phyloP scores from a whole-genome alignment of 2,113 vertebrate genomes.

The Plotosus lineatus region DNA sequence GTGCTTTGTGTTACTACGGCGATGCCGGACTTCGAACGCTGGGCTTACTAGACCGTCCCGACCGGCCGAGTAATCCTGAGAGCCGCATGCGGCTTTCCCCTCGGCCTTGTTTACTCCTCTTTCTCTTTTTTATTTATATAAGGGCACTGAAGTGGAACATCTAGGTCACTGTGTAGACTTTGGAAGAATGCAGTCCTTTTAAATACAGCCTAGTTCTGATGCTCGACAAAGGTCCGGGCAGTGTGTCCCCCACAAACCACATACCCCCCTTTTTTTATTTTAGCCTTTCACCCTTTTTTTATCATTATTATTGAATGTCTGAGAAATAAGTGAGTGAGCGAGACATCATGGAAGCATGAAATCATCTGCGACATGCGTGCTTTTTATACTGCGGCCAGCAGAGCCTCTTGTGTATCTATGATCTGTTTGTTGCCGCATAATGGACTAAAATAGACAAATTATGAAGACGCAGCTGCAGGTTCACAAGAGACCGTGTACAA shows the following conservation, averaged over 20 bases:
- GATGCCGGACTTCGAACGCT: slow-evolving; percentile 32
- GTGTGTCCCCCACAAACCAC: too few relatives aligned
- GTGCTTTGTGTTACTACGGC: background rate
- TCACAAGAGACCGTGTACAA: background rate
- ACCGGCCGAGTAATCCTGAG: slow-evolving; percentile 3
- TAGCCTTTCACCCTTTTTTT: background rate
- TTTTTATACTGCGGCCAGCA: background rate
- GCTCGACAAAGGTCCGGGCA: slow-evolving; percentile 27
- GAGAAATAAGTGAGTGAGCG: background rate
- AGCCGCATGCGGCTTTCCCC: background rate
- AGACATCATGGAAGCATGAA: slow-evolving; percentile 4
- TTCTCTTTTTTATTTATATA: slow-evolving; percentile 9
- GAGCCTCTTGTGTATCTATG: background rate
- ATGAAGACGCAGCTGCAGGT: slow-evolving; percentile 7
- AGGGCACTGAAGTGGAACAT: slow-evolving; percentile 28
- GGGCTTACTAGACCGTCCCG: slow-evolving; percentile 38
- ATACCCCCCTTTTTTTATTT: too few relatives aligned
- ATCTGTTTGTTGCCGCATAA: background rate
- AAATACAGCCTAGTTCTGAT: slow-evolving; percentile 12
- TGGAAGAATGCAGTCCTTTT: slow-evolving; percentile 4
- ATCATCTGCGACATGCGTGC: background rate
- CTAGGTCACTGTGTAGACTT: slow-evolving; percentile 32
- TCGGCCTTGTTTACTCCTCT: background rate
- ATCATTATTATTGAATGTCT: background rate
- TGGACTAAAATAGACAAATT: slow-evolving; percentile 18